Evolutionary conservation across 2,113 vertebrate species (phyloP).

Genomic region (Sebastes fasciatus): DNA sequence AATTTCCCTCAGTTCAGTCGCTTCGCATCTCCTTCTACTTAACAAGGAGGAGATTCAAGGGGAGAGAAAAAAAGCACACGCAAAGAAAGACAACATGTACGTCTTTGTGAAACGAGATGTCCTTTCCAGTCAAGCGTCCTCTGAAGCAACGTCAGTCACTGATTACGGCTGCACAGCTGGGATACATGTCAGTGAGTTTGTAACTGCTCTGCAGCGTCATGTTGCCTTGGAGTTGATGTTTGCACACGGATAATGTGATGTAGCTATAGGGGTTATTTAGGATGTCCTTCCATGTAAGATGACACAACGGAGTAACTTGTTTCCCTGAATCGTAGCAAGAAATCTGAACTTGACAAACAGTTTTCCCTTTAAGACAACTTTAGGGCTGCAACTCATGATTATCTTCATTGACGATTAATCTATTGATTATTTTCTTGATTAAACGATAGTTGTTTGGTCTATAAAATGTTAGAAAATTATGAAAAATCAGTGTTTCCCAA

Average conservation of each 20-base stretch:
- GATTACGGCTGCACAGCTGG: slow-evolving; percentile 19
- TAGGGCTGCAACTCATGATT: no score
- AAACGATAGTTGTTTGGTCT: no score
- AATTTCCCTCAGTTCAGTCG: neutral
- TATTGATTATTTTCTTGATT: no score
- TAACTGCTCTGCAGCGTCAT: neutral
- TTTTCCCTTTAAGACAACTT: neutral
- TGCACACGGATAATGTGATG: neutral
- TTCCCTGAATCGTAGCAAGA: neutral
- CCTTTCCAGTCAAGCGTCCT: slow-evolving; percentile 22
- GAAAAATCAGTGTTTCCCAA: no score
- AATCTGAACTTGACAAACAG: slow-evolving; percentile 8
- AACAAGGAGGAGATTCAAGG: neutral
- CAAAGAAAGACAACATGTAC: neutral
- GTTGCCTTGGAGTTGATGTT: slow-evolving; percentile 1
- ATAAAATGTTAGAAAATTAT: no score
- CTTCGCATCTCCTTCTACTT: neutral
- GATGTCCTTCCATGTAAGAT: neutral
- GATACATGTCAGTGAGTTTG: slow-evolving; percentile 25
- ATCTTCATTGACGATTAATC: no score
- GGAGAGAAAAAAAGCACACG: neutral
- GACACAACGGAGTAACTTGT: neutral
- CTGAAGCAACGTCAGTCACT: slow-evolving; percentile 3
- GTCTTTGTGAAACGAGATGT: slow-evolving; percentile 6
- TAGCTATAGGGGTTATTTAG: slow-evolving; percentile 2